A percentile compares a stretch with the other conserved stretches of the same genome.
Evolutionary conservation across 2,888 invertebrate species (phyloP).

Genomic region (Morpho helenor): DNA sequence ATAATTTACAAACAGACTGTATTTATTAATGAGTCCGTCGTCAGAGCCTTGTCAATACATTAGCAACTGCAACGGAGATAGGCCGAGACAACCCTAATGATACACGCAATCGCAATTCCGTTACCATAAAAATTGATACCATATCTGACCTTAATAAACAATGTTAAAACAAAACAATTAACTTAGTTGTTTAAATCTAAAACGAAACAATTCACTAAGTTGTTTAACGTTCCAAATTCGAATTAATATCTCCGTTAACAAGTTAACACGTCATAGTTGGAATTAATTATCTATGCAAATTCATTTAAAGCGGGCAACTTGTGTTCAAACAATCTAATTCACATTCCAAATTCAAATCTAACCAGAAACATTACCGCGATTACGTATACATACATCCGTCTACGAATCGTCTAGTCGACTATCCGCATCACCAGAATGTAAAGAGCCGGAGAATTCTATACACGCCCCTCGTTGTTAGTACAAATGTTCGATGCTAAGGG

Average conservation of each 20-base stretch:
- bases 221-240: too few relatives aligned
- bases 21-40: too few relatives aligned
- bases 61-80: too few relatives aligned
- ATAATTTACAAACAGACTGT: too few relatives aligned
- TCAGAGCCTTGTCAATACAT: too few relatives aligned
- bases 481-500: slow-evolving; percentile 15
- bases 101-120: too few relatives aligned
- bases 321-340: slow-evolving; percentile 30
- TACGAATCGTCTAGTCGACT: slow-evolving; percentile 65
- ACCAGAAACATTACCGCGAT: slow-evolving; percentile 36
- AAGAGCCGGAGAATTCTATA: slow-evolving; percentile 44
- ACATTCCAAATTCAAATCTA: slow-evolving; percentile 36
- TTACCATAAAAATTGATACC: too few relatives aligned
- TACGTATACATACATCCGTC: slow-evolving; percentile 45
- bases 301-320: not conserved
- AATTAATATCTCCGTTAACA: not conserved
- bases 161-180: too few relatives aligned
- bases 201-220: too few relatives aligned
- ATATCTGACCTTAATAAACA: too few relatives aligned
- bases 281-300: slow-evolving; percentile 3
- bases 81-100: too few relatives aligned
- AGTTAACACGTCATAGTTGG: not conserved
- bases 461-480: slow-evolving; percentile 32
- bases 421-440: slow-evolving; percentile 43
- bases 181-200: too few relatives aligned